Percentiles rank a stretch among this genome's conserved stretches.
These are phyloP conservation scores for Nymphalis polychloros DNA, from an alignment of 2,888 invertebrate species.

Conservation along the genomic window DNA sequence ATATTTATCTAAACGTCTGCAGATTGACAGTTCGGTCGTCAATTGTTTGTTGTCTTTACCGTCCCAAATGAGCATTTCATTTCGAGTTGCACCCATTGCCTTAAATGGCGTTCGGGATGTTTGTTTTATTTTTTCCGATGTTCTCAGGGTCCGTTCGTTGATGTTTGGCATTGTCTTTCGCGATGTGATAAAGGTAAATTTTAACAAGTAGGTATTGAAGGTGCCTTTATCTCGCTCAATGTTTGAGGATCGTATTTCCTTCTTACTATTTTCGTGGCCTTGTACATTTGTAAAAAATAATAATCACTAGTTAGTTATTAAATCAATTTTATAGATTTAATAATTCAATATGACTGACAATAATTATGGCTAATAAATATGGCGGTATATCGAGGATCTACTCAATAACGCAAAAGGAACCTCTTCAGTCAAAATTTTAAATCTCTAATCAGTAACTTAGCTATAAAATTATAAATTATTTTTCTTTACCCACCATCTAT, in stretches of 20 bases:
- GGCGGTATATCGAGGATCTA: no score
- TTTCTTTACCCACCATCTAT: neutral
- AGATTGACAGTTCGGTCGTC: conserved; percentile 80
- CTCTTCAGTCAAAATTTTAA: no score
- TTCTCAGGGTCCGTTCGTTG: conserved; percentile 34
- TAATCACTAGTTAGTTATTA: no score
- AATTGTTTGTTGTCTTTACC: conserved; percentile 81
- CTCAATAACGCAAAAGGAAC: no score
- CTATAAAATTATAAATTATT: neutral
- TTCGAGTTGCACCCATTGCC: conserved; percentile 75
- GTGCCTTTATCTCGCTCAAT: conserved; percentile 23
- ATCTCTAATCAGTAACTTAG: no score
- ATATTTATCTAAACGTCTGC: conserved; percentile 80
- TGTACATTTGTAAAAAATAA: neutral
- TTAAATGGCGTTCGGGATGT: conserved; percentile 74
- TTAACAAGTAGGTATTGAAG: conserved; percentile 39
- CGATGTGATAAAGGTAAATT: conserved; percentile 56
- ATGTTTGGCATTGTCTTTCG: conserved; percentile 58
- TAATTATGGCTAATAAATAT: no score
- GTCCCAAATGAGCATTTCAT: conserved; percentile 80
- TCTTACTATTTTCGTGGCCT: neutral
- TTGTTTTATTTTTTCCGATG: conserved; percentile 54
- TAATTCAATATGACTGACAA: no score
- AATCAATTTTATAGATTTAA: no score
- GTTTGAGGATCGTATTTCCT: conserved; percentile 24